Base-by-base conservation (phyloP, 2,113 vertebrate species). In the Bubo scandiacus region DNA sequence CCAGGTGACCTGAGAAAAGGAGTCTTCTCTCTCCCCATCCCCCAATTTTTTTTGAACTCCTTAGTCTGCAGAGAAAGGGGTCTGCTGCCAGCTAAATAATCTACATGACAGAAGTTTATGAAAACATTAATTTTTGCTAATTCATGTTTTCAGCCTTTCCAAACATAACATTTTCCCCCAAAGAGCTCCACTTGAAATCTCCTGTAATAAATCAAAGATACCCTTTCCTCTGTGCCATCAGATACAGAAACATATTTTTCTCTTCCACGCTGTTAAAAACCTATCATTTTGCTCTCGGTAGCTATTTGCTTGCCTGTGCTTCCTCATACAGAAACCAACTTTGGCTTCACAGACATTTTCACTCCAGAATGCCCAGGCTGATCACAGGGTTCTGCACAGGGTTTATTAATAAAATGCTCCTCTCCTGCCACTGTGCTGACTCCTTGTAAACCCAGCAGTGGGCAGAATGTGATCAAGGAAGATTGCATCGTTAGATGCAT, bases 381-480 rank as follows among this genome's bases (percentile, higher is more conserved):
- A 88, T 54, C 1, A 1, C 23, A 23, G 71, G 42, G 38, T 34
- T 54, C 61, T 57, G 19, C 1, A 3, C 26, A n/a, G 42, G 18
- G 26, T 43, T 70, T 49, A 49, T 43, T 55, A 45, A 58, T 8
- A 40, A 68, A 54, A 7, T 4, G 4, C 20, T 87, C 45, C 43
- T 70, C 89, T 86, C 38, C 72, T 14, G 47, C 80, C 61, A 43
- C 79, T 32, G 34, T 47, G 88, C 88, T 94, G 94, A 66, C 79
- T 83, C 91, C 65, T 81, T 91, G 87, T 67, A 71, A 91, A 84
- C 18, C 30, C 94, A 95, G 74, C 83, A 94, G 90, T 95, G 95
- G 94, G 88, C 47, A 78, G 92, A 94, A 90, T 75, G 52, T 52
- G 90, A 95, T 96, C 92, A 78, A 84, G 61, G 72, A 83, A 95